Base-by-base conservation (phyloP, 2,888 invertebrate genomes). In the Neria commutata region DNA sequence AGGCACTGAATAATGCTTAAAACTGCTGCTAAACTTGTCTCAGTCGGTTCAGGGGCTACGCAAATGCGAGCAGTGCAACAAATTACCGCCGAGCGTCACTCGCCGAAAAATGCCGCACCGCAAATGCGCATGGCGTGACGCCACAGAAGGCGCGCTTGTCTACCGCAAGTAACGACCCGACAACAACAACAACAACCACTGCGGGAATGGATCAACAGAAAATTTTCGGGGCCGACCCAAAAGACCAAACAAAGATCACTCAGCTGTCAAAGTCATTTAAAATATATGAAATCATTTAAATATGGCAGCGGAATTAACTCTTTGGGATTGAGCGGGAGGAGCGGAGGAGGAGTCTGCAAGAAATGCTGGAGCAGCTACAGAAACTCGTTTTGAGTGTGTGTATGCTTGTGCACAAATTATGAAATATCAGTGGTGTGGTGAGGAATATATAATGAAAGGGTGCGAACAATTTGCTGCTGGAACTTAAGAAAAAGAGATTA, bases 211-310 rank as follows among this genome's bases (percentile, higher is more conserved):
- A n/a, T n/a, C n/a, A n/a, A n/a, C n/a, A n/a, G n/a, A n/a, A n/a
- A n/a, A n/a, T n/a, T 42, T 42, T 42, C 4, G 17, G 21, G 17
- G 19, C 19, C 8, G 42, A 21, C 21, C 17, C 4, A 21, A 3
- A 17, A 42, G 4, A 4, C 8, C 5, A 42, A 19, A 42, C 21
- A 21, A 72, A 70, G 71, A 74, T 74, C 76, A 73, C 71, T 74
- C 70, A 74, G 71, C 76, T 77, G 77, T 77, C 77, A 76, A 72
- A 76, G 67, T 74, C 73, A 76, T 77, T 68, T 74, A 74, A 71
- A 70, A 71, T 77, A n/a, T n/a, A 70, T 75, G 69, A 71, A 75
- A 76, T 74, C 75, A 72, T 66, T 65, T 60, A 56, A 54, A 60
- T 56, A 21, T 47, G 37, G 48, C 42, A 42, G 19, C n/a, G n/a